These are phyloP conservation scores for Agrochola litura DNA, from an alignment of 2,888 invertebrate genomes.

Conservation along the genomic window DNA sequence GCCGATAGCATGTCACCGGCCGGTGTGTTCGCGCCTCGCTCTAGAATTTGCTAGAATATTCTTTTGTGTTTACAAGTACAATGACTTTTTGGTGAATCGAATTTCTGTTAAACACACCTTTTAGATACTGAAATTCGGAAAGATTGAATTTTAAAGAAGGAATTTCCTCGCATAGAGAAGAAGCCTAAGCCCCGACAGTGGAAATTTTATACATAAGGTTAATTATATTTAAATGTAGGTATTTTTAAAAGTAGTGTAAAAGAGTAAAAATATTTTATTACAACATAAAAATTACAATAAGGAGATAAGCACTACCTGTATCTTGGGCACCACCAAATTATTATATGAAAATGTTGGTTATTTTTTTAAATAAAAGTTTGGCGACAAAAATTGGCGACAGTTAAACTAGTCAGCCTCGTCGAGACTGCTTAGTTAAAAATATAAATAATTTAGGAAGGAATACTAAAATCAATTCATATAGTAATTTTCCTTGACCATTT, in stretches of 20 bases:
- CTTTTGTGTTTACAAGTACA: conserved; percentile 83
- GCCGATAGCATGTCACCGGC: conserved; percentile 87
- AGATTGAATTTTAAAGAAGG: not conserved
- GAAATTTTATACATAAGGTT: not conserved
- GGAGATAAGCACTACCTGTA: not conserved
- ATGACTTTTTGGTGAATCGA: conserved; percentile 70
- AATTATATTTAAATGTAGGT: not conserved
- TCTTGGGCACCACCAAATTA: not conserved
- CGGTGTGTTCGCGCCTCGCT: conserved; percentile 84
- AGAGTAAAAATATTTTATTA: not conserved
- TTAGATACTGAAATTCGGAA: conserved; percentile 29
- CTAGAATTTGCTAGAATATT: conserved; percentile 87
- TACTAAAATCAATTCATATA: not conserved
- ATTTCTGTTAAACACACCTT: conserved; percentile 55
- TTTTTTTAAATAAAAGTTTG: not conserved
- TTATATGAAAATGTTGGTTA: not conserved
- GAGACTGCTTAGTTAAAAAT: not conserved
- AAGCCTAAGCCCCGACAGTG: not conserved
- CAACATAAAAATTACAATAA: not conserved
- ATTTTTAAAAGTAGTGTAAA: not conserved
- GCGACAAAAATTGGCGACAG: not conserved
- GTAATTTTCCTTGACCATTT: not conserved
- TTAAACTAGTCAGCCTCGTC: not conserved
- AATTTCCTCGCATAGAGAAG: not conserved
- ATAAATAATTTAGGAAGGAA: not conserved